Evolutionary conservation across 2,888 invertebrate genomes (phyloP).

Genomic region (Troides oblongomaculatus): DNA sequence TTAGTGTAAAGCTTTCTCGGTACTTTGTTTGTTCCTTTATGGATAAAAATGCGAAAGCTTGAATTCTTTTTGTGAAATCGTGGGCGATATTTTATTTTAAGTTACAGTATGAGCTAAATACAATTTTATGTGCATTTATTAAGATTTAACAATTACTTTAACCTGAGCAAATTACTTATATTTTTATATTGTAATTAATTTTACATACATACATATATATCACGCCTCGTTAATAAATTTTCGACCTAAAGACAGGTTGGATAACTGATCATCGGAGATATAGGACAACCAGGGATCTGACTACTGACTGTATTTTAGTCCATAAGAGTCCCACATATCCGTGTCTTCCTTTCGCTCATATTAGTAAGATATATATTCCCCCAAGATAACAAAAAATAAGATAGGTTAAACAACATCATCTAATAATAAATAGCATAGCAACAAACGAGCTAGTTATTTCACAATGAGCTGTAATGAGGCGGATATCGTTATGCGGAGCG

Average conservation of each 20-base stretch:
- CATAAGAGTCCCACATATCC: too few relatives aligned
- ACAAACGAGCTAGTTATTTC: slow-evolving; percentile 31
- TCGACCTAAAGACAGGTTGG: too few relatives aligned
- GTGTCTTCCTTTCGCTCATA: too few relatives aligned
- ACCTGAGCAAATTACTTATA: too few relatives aligned
- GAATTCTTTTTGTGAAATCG: slow-evolving; percentile 5
- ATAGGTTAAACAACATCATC: not conserved
- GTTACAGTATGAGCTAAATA: not conserved
- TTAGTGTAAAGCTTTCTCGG: slow-evolving; percentile 1
- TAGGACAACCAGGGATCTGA: too few relatives aligned
- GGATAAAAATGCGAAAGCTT: slow-evolving; percentile 2
- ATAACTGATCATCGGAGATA: too few relatives aligned
- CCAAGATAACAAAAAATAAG: too few relatives aligned
- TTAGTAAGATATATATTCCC: too few relatives aligned
- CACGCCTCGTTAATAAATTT: too few relatives aligned
- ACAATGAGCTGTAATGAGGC: slow-evolving; percentile 47
- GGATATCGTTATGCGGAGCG: slow-evolving; percentile 45
- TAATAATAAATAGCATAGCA: slow-evolving; percentile 36
- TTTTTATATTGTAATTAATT: too few relatives aligned
- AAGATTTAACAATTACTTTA: not conserved
- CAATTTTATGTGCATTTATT: not conserved
- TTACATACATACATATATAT: too few relatives aligned
- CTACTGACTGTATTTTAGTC: too few relatives aligned
- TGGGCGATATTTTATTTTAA: not conserved
- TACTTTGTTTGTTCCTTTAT: not conserved